Conservation (phyloP, 1,140 invertebrate species). For the Globodera ellingtonae region DNA sequence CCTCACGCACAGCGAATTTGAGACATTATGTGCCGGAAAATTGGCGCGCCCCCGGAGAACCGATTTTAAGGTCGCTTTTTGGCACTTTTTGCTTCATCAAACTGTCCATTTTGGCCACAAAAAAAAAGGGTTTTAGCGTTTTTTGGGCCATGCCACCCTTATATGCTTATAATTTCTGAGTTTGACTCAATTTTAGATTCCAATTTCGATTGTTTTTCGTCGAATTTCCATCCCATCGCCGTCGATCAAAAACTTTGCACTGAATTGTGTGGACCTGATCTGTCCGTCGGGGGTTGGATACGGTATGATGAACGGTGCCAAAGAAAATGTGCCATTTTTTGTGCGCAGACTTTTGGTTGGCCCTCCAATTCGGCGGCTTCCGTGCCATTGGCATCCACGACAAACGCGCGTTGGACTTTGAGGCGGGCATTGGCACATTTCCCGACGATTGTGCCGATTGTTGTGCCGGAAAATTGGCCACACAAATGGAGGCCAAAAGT, state of each 20-base stretch:
- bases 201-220: constrained; percentile 29
- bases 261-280: constrained; percentile 31
- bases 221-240: neutral
- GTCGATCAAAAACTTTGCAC: constrained; percentile 5
- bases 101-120: neutral
- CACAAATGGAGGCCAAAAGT: constrained; percentile 6
- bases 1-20: constrained; percentile 23
- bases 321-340: neutral
- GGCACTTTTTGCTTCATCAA: neutral
- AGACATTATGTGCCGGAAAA: constrained; percentile 11
- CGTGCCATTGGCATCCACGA: constrained; percentile 27
- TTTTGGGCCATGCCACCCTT: neutral
- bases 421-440: constrained; percentile 27
- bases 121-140: neutral
- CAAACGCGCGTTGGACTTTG: constrained; percentile 31
- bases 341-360: constrained; percentile 32
- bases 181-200: constrained; percentile 30
- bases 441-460: constrained; percentile 35
- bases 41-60: constrained; percentile 13
- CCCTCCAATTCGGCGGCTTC: constrained; percentile 27
- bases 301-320: neutral
- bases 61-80: constrained; percentile 31
- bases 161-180: neutral
- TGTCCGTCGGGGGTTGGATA: constrained; percentile 18
- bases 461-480: constrained; percentile 7